Evolutionary conservation across 2,888 invertebrate genomes (phyloP), one percentile per base, ranked within the genome.

Genomic region (Apamea monoglypha): DNA sequence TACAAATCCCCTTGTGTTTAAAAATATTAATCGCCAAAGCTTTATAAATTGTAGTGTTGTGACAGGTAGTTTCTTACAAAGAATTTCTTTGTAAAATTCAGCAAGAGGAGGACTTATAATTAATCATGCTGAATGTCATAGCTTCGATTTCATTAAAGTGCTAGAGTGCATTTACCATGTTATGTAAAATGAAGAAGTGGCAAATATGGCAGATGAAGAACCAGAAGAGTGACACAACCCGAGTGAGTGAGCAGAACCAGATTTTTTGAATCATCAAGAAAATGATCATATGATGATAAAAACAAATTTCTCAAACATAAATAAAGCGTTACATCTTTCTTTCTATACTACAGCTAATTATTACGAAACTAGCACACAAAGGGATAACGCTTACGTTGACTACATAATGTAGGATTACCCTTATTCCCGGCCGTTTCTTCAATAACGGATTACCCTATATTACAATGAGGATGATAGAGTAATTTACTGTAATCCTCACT

Each of bases 391-490:
- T 81, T 74, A 82, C 71, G 61, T 81, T 67, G 61, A 53, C 76
- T 75, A 66, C 72, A 70, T 87, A 85, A 89, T 82, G 71, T 76
- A 32, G 77, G 88, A 89, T 89, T 89, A 88, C 75, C 89, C 87
- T 84, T 81, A 82, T 88, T 89, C 78, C 68, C 59, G 61, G 32
- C 64, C 81, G 82, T 70, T 59, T 83, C 66, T 73, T 69, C 82
- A 82, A 79, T 85, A 79, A 81, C 63, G 78, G 88, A 85, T 89
- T 89, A 89, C 81, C 88, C 85, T 88, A 80, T 88, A 83, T 89
- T 72, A 81, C 63, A 74, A 75, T 76, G 59, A 80, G 82, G 83
- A 82, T 87, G 82, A 88, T 82, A 82, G 76, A 67, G 74, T 84
- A 75, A 86, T 70, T 86, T 86, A 76, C 69, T 80, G 32, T 85